These are phyloP conservation scores for Aporophyla lueneburgensis DNA, from an alignment of 2,888 invertebrate genomes.

Conservation along the genomic window DNA sequence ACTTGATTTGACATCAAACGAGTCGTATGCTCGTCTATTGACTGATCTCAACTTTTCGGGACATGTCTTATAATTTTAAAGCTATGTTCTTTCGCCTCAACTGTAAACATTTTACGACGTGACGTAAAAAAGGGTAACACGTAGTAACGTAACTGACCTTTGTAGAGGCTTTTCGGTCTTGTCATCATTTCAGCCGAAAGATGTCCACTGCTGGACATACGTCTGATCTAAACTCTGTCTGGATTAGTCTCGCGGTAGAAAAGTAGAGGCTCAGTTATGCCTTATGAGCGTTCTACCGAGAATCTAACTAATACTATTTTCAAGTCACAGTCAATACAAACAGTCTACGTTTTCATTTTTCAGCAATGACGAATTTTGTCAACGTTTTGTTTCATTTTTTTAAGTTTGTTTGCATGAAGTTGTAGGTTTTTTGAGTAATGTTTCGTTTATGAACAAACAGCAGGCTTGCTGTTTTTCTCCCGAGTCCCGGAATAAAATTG, in stretches of 20 bases:
- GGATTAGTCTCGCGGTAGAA: background rate
- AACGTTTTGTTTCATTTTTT: too few species aligned
- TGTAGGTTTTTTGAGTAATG: background rate
- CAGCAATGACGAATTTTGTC: too few species aligned
- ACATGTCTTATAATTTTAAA: constrained; percentile 12
- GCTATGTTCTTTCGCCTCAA: background rate
- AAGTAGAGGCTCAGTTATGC: constrained; percentile 7
- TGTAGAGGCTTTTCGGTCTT: background rate
- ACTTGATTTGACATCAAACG: constrained; percentile 29
- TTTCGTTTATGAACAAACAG: background rate
- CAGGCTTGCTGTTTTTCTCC: background rate
- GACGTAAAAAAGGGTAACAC: constrained; percentile 34
- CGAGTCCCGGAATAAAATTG: too few species aligned
- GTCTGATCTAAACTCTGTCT: too few species aligned
- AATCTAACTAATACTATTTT: constrained; percentile 18
- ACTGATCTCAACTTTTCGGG: background rate
- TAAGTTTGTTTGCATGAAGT: too few species aligned
- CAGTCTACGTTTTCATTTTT: background rate
- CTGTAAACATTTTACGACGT: constrained; percentile 13
- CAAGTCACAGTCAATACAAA: background rate
- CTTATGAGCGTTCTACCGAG: background rate
- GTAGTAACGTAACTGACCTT: background rate
- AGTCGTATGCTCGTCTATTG: constrained; percentile 30
- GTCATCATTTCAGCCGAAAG: background rate
- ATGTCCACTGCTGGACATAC: too few species aligned